Evolutionary conservation across 64 coral and sea anemone species (phyloP).

Genomic region (Porites lutea): DNA sequence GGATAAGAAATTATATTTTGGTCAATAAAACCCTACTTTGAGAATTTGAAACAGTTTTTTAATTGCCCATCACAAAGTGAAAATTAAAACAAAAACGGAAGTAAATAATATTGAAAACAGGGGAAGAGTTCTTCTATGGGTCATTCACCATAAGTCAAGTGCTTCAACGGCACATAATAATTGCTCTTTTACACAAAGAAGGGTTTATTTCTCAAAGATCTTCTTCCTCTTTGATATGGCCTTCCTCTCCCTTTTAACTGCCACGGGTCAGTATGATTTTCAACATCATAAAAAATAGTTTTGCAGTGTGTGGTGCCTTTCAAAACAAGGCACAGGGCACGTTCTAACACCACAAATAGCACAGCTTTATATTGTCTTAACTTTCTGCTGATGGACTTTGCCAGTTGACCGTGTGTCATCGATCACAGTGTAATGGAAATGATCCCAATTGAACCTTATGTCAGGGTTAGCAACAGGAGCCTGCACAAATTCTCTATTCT

Average conservation of each 20-base stretch:
- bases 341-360: slow-evolving; percentile 52
- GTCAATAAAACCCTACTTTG: neutral
- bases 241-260: slow-evolving; percentile 24
- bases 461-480: slow-evolving; percentile 12
- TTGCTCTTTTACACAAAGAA: neutral
- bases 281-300: slow-evolving; percentile 41
- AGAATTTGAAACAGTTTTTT: neutral
- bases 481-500: neutral
- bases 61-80: neutral
- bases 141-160: neutral
- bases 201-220: neutral
- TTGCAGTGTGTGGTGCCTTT: slow-evolving; percentile 36
- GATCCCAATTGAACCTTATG: slow-evolving; percentile 30
- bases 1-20: neutral
- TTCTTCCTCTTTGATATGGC: slow-evolving; percentile 23
- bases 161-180: neutral
- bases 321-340: slow-evolving; percentile 39
- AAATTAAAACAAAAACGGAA: neutral
- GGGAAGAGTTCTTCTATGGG: neutral
- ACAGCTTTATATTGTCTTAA: slow-evolving; percentile 45
- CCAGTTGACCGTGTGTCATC: slow-evolving; percentile 28
- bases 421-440: slow-evolving; percentile 24
- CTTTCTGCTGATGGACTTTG: slow-evolving; percentile 31
- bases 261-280: neutral
- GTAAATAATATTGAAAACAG: neutral